phyloP scores from a whole-genome alignment of 2,888 invertebrate species.

The Leptopterna dolabrata region DNA sequence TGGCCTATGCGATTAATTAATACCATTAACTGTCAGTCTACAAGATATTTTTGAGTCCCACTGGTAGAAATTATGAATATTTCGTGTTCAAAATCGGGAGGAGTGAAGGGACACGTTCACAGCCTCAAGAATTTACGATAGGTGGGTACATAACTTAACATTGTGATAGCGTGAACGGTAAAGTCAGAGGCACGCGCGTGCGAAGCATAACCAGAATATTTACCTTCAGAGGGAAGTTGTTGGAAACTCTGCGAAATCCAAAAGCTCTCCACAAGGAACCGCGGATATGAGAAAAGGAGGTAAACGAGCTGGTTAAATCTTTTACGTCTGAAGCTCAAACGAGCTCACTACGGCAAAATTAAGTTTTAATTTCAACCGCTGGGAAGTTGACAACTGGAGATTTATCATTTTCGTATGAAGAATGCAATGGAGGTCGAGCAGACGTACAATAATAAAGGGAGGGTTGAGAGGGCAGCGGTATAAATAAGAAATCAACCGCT shows the following conservation, averaged over 20 bases:
- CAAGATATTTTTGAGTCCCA: no score
- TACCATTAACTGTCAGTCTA: no score
- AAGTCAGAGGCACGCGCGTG: no score
- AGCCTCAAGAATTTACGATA: no score
- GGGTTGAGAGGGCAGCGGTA: conserved; percentile 20
- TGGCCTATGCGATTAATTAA: no score
- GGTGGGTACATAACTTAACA: no score
- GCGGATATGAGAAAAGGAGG: not conserved
- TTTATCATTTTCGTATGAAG: conserved; percentile 44
- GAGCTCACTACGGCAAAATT: conserved; percentile 46
- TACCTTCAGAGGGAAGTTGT: no score
- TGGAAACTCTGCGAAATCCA: not conserved
- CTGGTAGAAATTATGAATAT: no score
- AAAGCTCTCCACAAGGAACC: not conserved
- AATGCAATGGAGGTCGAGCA: conserved; percentile 17
- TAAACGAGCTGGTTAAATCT: not conserved
- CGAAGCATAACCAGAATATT: no score
- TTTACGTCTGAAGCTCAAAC: not conserved
- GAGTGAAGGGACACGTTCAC: no score
- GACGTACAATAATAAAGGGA: conserved; percentile 22
- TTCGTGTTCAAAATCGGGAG: no score
- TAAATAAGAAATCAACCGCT: conserved; percentile 44
- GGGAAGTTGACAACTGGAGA: conserved; percentile 32
- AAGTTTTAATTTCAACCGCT: conserved; percentile 36
- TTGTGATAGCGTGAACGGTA: no score